Conservation (phyloP, 2,113 vertebrate species). For the Odocoileus hemionus region DNA sequence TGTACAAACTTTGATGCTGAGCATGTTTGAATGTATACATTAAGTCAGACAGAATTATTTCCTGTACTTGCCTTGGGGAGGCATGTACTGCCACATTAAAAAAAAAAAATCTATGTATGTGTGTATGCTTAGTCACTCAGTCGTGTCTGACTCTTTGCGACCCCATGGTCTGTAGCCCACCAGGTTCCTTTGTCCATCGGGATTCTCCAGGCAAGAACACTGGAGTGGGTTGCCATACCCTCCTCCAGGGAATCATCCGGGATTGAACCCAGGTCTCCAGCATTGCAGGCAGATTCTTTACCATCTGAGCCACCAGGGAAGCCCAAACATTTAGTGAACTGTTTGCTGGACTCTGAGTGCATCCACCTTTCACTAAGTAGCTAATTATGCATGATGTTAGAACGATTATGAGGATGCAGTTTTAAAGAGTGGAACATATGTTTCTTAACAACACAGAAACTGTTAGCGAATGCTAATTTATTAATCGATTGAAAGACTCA, state of each 20-base stretch:
- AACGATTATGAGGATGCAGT: slow-evolving; percentile 40
- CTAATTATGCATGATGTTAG: slow-evolving; percentile 6
- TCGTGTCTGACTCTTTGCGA: background rate
- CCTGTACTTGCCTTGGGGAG: background rate
- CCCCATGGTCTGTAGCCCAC: background rate
- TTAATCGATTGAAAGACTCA: background rate
- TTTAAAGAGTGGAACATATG: slow-evolving; percentile 27
- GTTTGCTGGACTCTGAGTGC: slow-evolving; percentile 54
- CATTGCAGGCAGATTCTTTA: background rate
- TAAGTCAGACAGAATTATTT: background rate
- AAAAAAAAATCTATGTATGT: background rate
- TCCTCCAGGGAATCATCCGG: accelerated
- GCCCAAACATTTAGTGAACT: background rate
- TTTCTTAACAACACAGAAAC: background rate
- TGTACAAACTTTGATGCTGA: background rate
- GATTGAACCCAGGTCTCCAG: background rate
- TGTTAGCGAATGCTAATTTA: slow-evolving; percentile 7
- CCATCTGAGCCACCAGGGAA: background rate
- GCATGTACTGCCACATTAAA: background rate
- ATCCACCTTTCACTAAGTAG: slow-evolving; percentile 66
- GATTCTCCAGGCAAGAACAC: background rate
- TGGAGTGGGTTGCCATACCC: background rate
- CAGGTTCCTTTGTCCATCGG: background rate
- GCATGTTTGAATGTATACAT: background rate
- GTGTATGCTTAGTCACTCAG: background rate